These are phyloP conservation scores for Penaeus monodon DNA, from an alignment of 2,888 invertebrate genomes.

Conservation along the genomic window DNA sequence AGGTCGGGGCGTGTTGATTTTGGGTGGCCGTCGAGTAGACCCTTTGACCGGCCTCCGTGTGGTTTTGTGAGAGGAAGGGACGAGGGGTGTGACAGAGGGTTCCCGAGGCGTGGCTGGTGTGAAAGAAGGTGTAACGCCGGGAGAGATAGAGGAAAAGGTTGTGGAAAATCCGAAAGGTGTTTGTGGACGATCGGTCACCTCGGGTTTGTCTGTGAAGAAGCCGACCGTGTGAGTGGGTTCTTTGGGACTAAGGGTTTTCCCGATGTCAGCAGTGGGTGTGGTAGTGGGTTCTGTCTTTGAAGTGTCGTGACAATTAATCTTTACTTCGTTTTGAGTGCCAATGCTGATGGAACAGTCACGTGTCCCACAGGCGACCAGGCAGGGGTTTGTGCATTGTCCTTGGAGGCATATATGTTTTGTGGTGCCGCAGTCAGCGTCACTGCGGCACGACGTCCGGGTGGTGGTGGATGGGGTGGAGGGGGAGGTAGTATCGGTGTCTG, in stretches of 20 bases:
- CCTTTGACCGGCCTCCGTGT: background rate
- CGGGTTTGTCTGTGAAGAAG: constrained; percentile 19
- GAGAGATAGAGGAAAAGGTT: background rate
- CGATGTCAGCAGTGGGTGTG: constrained; percentile 39
- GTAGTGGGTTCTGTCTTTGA: constrained; percentile 46
- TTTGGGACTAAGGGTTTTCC: constrained; percentile 30
- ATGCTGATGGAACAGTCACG: constrained; percentile 24
- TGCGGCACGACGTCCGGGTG: constrained; percentile 50
- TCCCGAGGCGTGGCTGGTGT: background rate
- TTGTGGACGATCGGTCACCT: background rate
- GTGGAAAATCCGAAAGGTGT: background rate
- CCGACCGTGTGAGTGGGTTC: background rate
- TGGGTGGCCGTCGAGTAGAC: background rate
- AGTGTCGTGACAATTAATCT: constrained; percentile 32
- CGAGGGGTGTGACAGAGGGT: background rate
- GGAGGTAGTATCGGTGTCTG: constrained; percentile 54
- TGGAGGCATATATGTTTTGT: constrained; percentile 50
- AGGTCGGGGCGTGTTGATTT: background rate
- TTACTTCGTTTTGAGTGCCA: constrained; percentile 28
- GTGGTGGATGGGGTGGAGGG: constrained; percentile 46
- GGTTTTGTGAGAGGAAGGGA: constrained; percentile 1
- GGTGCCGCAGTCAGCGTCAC: constrained; percentile 56
- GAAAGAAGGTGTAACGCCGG: background rate
- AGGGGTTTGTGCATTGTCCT: constrained; percentile 85
- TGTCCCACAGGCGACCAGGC: constrained; percentile 72